Evolutionary conservation across 2,888 invertebrate species (phyloP).

Genomic region (Archaeoteleia sp.): DNA sequence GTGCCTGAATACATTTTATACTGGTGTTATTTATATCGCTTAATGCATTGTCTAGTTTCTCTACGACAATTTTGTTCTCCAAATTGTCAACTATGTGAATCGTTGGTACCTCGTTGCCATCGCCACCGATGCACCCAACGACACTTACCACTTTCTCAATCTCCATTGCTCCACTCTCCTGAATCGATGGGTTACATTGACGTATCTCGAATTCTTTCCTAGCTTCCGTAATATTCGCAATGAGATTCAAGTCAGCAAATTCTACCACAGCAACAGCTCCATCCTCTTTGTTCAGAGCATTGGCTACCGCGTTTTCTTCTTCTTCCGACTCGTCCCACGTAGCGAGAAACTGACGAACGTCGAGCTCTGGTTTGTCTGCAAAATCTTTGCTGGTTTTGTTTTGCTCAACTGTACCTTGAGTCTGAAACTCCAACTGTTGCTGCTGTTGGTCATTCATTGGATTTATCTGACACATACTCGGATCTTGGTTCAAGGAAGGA

Average conservation of each 20-base stretch:
- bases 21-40: slow-evolving; percentile 42
- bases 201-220: slow-evolving; percentile 29
- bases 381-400: slow-evolving; percentile 58
- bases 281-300: slow-evolving; percentile 55
- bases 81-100: slow-evolving; percentile 71
- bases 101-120: slow-evolving; percentile 67
- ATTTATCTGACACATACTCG: slow-evolving; percentile 23
- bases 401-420: slow-evolving; percentile 19
- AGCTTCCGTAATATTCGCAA: slow-evolving; percentile 33
- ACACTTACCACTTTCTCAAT: slow-evolving; percentile 61
- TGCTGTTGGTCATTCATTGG: slow-evolving; percentile 28
- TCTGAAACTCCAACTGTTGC: slow-evolving; percentile 16
- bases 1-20: slow-evolving; percentile 50
- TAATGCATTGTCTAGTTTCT: slow-evolving; percentile 54
- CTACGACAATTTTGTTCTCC: slow-evolving; percentile 58
- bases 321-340: slow-evolving; percentile 73
- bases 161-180: slow-evolving; percentile 18
- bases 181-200: slow-evolving; percentile 15
- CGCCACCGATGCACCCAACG: slow-evolving; percentile 65
- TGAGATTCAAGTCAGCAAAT: slow-evolving; percentile 59
- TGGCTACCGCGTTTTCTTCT: slow-evolving; percentile 64
- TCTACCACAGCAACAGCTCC: slow-evolving; percentile 61
- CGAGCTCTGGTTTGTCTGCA: slow-evolving; percentile 69
- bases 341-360: slow-evolving; percentile 72
- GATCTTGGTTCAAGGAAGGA: slow-evolving; percentile 14